Base-by-base conservation (phyloP, 2,888 invertebrate species). In the Junonia oenone region DNA sequence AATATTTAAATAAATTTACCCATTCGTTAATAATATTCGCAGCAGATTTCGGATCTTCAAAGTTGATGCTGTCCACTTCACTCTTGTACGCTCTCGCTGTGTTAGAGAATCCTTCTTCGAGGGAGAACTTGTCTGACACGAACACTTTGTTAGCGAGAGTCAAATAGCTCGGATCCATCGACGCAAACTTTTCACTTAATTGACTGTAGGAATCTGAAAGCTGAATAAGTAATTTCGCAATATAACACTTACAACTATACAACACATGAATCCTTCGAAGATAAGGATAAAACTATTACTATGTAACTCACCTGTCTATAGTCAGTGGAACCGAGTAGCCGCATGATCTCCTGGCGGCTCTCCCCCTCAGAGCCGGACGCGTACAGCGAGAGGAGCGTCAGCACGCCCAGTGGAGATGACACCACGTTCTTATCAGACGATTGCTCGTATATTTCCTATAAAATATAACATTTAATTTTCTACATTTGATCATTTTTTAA, bases 111-210 rank as follows among this genome's bases (percentile, higher is more conserved):
- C 50, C 1, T 0, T 71, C 66, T 17, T 66, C 52, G 17, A 79
- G 50, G 0, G 59, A 52, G 51, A 58, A 67, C 0, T 58, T 31
- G 2, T 73, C 15, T 0, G 67, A 59, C 3, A 81, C 71, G 59
- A 72, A 75, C 22, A 80, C 62, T 61, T 76, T 80, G 66, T 77
- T 76, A 22, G 76, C 75, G 11, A 80, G 63, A 0, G 71, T 72
- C 48, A 81, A 51, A 52, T 64, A 73, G 2, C 62, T 67, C 0
- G 71, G 66, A 61, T 76, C 68, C 66, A 78, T 60, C 1, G 61
- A 51, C 0, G 69, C 63, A 46, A 74, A 72, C 22, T 48, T 56
- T 15, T 64, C 45, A 53, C 66, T 75, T 4, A 80, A 60, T 0
- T 55, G 15, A 9, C 65, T 64, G 63, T 72, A 80, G 0, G 65